phyloP scores from a whole-genome alignment of 2,797 vertebrate genomes.

The Myiotriccus ornatus region DNA sequence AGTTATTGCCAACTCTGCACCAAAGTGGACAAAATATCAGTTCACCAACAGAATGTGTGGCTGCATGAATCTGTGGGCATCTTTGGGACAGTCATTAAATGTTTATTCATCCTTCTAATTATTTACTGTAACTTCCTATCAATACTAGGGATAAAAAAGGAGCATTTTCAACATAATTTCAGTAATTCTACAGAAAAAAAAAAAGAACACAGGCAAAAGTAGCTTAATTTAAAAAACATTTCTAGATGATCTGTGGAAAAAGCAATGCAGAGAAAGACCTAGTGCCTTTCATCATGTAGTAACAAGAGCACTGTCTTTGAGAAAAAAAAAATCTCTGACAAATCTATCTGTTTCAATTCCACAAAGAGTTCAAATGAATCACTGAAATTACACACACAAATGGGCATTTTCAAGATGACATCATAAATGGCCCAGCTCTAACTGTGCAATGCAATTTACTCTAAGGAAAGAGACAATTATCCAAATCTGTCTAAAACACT shows the following conservation, averaged over 20 bases:
- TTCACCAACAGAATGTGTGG: neutral
- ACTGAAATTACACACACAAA: neutral
- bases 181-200: neutral
- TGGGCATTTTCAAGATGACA: neutral
- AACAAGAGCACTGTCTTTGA: neutral
- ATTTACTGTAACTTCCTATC: neutral
- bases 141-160: neutral
- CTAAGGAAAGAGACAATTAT: slow-evolving; percentile 4
- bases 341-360: neutral
- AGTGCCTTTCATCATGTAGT: neutral
- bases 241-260: neutral
- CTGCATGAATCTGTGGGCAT: neutral
- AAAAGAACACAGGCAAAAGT: neutral
- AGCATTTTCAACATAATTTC: neutral
- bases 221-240: neutral
- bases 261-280: neutral
- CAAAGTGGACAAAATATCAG: neutral
- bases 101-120: neutral
- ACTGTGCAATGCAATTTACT: slow-evolving; percentile 6
- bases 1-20: neutral
- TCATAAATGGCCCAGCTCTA: neutral
- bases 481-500: neutral
- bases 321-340: neutral
- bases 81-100: neutral
- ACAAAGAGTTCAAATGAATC: neutral